Evolutionary conservation across 2,113 vertebrate genomes (phyloP), one percentile per base, ranked within the genome.

Genomic region (Pygoscelis antarcticus): DNA sequence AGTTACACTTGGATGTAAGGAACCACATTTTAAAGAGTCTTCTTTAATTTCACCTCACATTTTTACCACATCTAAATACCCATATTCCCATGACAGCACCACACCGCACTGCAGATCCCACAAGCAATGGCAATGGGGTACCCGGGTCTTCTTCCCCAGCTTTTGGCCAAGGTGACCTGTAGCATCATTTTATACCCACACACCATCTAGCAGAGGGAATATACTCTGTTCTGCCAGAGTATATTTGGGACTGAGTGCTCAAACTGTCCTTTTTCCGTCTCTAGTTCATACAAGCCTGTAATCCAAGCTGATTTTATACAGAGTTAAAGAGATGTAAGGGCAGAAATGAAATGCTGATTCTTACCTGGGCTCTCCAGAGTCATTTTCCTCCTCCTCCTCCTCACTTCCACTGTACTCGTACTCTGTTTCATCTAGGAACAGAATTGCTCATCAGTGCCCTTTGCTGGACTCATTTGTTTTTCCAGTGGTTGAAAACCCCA

Each of bases 321-420:
- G 38, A 71, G 6, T 72, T 78, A 44, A 15, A 87, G 65, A 75
- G 70, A 71, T 4, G 2, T n/a, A 80, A 49, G 71, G 32, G 19
- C 26, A 71, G 64, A 88, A 91, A 82, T 42, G 75, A 84, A 92
- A 76, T 57, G 57, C 38, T 92, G 66, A 76, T 72, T 89, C 91
- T 90, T 83, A 99, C 99, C 99, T 99, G 92, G 99, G 99, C 86
- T 99, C 99, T 85, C 99, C 99, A 1, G 99, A 98, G 91, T 99
- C 99, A n/a, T 99, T 98, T 94, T 99, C 99, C 60, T 99, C 99
- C 57, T 99, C 99, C 94, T 99, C 99, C 78, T 99, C 99, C 95
- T 99, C 99, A 57, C 99, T 99, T 77, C 99, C 99, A 32, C 99
- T 99, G 98, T 99, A 99, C 92, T 99, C 99, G 0, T 99, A 99